These are phyloP conservation scores for Brachynemurus nebulosus DNA, from an alignment of 2,888 invertebrate species.

Conservation along the genomic window DNA sequence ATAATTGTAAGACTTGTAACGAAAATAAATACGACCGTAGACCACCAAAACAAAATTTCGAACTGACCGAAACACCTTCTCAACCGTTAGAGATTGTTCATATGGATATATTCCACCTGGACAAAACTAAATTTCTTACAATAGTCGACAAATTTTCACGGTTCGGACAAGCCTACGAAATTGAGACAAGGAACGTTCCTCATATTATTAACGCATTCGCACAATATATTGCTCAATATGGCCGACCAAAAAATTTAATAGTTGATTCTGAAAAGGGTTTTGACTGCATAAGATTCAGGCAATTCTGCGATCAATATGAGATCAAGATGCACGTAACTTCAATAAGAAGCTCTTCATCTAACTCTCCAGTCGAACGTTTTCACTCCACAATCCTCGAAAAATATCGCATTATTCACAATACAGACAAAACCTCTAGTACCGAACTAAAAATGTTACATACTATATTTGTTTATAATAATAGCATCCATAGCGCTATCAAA, in stretches of 20 bases:
- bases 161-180: slow-evolving; percentile 15
- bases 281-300: slow-evolving; percentile 14
- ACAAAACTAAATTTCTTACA: slow-evolving; percentile 15
- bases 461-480: too few relatives aligned
- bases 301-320: slow-evolving; percentile 16
- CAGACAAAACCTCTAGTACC: too few relatives aligned
- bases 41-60: slow-evolving; percentile 7
- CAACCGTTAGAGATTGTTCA: slow-evolving; percentile 10
- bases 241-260: slow-evolving; percentile 12
- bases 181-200: not conserved
- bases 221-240: not conserved
- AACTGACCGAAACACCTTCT: slow-evolving; percentile 4
- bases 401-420: too few relatives aligned
- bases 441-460: too few relatives aligned
- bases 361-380: slow-evolving; percentile 16
- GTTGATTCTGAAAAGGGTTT: slow-evolving; percentile 17
- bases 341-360: slow-evolving; percentile 15
- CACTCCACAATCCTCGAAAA: slow-evolving; percentile 13
- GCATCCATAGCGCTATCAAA: too few relatives aligned
- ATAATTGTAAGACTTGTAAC: slow-evolving; percentile 10
- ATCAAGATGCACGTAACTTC: slow-evolving; percentile 15
- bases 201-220: not conserved
- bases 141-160: slow-evolving; percentile 17
- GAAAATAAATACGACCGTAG: slow-evolving; percentile 10
- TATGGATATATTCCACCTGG: slow-evolving; percentile 6